Percentiles rank a stretch among this genome's conserved stretches.
Conservation (phyloP, 2,113 vertebrate species). For the Halichoerus grypus region DNA sequence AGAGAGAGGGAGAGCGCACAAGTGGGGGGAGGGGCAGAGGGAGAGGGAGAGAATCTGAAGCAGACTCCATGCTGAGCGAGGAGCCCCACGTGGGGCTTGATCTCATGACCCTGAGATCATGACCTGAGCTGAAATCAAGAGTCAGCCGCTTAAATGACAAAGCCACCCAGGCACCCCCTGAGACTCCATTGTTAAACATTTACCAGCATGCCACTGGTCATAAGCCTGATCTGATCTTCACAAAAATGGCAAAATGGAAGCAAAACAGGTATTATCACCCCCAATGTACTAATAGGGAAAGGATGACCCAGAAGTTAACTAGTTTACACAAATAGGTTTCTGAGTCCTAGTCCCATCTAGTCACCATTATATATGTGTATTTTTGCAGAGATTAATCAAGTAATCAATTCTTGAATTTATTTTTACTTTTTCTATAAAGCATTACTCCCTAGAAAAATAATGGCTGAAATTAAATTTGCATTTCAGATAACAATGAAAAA, state of each 20-base stretch:
- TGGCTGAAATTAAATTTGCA: not conserved
- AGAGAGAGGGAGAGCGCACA: not conserved
- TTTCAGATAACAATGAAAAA: not conserved
- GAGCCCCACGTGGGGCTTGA: not conserved
- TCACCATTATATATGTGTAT: not conserved
- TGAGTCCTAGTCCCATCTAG: not conserved
- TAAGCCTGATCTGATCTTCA: not conserved
- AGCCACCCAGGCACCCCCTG: not conserved
- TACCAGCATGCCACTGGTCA: not conserved
- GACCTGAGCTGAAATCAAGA: not conserved
- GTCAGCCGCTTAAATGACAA: not conserved
- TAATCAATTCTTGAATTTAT: not conserved
- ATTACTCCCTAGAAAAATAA: constrained; percentile 4
- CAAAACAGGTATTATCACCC: not conserved
- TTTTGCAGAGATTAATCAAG: not conserved
- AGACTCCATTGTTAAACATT: not conserved
- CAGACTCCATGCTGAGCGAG: not conserved
- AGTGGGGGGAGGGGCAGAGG: not conserved
- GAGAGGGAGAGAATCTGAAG: not conserved
- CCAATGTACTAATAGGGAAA: not conserved
- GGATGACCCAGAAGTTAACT: not conserved
- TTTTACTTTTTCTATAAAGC: constrained; percentile 3
- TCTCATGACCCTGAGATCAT: not conserved
- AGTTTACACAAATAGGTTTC: not conserved
- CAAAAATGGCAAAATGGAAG: not conserved